Conservation (phyloP, 2,113 vertebrate genomes). For the Synchiropus splendidus region DNA sequence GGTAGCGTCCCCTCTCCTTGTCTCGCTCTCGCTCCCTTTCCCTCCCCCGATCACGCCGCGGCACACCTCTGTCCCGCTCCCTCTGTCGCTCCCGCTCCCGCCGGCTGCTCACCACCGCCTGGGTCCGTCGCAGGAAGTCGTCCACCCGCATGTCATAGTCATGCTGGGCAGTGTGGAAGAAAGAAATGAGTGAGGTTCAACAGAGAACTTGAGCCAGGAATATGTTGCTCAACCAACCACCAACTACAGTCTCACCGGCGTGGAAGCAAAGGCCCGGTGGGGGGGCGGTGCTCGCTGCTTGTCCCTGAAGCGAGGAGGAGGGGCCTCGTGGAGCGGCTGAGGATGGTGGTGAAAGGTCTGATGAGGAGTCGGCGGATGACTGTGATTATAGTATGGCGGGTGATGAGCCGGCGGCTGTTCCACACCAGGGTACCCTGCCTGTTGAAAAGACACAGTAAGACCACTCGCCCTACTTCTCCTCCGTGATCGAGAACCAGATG, state of each 20-base stretch:
- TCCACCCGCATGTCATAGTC: conserved; percentile 99
- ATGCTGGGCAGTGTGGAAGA: conserved; percentile 66
- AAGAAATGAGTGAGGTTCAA: too few relatives aligned
- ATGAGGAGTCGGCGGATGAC: conserved; percentile 76
- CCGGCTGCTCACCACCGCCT: conserved; percentile 89
- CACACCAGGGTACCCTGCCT: conserved; percentile 88
- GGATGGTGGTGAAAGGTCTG: conserved; percentile 71
- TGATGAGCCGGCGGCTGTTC: conserved; percentile 91
- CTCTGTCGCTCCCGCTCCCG: conserved; percentile 86
- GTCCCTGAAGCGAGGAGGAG: conserved; percentile 71
- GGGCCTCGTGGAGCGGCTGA: conserved; percentile 63
- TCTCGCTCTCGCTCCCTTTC: conserved; percentile 80
- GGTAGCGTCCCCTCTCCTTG: conserved; percentile 88
- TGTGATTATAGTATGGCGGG: conserved; percentile 71
- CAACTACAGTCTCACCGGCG: conserved; percentile 34
- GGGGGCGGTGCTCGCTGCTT: conserved; percentile 31
- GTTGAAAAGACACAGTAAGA: conserved; percentile 5
- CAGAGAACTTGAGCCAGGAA: too few relatives aligned
- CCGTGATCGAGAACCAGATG: neutral
- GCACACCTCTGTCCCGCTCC: conserved; percentile 79
- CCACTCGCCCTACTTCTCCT: neutral
- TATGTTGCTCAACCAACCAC: neutral
- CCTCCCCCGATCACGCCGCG: conserved; percentile 63
- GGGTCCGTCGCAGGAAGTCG: conserved; percentile 92
- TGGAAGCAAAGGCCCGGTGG: conserved; percentile 47